Conservation (phyloP, 2,888 invertebrate species). For the Cosmia pyralina region DNA sequence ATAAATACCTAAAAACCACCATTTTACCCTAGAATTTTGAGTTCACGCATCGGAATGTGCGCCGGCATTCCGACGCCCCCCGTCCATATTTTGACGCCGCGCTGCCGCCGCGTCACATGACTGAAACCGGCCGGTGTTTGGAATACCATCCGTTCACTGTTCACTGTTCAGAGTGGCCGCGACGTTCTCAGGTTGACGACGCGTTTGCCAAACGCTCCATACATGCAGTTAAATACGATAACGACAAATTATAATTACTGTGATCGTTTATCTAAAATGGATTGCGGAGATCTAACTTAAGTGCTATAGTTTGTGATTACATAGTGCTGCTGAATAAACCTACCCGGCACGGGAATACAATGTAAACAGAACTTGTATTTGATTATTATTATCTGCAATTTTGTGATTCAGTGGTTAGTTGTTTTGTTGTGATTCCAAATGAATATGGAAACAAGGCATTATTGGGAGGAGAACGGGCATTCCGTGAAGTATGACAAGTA, state of each 20-base stretch:
- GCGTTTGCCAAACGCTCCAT: slow-evolving; percentile 69
- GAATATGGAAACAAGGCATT: slow-evolving; percentile 86
- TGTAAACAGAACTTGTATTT: slow-evolving; percentile 70
- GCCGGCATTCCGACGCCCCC: slow-evolving; percentile 73
- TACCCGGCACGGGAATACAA: slow-evolving; percentile 62
- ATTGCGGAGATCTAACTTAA: slow-evolving; percentile 76
- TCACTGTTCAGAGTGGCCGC: slow-evolving; percentile 65
- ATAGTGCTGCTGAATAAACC: slow-evolving; percentile 59
- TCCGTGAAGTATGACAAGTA: slow-evolving; percentile 86
- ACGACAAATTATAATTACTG: slow-evolving; percentile 63
- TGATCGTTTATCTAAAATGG: slow-evolving; percentile 74
- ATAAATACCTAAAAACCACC: slow-evolving; percentile 4
- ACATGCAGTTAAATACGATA: slow-evolving; percentile 75
- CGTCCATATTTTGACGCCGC: slow-evolving; percentile 80
- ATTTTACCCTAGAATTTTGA: slow-evolving; percentile 27
- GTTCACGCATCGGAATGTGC: slow-evolving; percentile 62
- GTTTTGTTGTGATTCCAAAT: slow-evolving; percentile 78
- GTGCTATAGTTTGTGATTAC: slow-evolving; percentile 59
- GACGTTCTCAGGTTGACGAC: slow-evolving; percentile 71
- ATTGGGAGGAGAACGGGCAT: slow-evolving; percentile 87
- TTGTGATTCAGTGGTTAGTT: slow-evolving; percentile 76
- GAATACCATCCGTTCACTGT: slow-evolving; percentile 65
- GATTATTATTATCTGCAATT: slow-evolving; percentile 65
- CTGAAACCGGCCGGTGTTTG: slow-evolving; percentile 76
- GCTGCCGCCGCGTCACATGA: slow-evolving; percentile 78